Conservation (phyloP, 2,113 vertebrate species). For the Xyrauchen texanus region DNA sequence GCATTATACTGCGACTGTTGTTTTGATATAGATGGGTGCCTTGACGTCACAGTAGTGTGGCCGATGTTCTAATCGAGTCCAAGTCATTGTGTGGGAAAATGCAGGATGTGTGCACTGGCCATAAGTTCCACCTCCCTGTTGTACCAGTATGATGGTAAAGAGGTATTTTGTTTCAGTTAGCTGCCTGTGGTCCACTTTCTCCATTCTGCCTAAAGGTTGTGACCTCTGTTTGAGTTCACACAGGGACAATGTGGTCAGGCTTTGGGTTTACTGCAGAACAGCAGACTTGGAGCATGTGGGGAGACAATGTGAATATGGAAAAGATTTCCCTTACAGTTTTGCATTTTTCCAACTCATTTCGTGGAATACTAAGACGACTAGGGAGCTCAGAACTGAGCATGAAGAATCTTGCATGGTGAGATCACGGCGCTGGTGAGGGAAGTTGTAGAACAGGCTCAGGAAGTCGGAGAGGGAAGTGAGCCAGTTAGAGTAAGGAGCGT, state of each 20-base stretch:
- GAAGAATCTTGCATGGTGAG: neutral
- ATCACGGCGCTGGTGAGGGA: slow-evolving; percentile 10
- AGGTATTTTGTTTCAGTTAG: slow-evolving; percentile 46
- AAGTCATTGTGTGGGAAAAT: slow-evolving; percentile 38
- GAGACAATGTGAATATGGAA: slow-evolving; percentile 66
- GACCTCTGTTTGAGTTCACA: slow-evolving; percentile 67
- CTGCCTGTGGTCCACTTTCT: slow-evolving; percentile 46
- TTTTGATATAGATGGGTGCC: slow-evolving; percentile 39
- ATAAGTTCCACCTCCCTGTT: slow-evolving; percentile 39
- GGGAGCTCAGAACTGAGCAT: slow-evolving; percentile 14
- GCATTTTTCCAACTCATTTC: slow-evolving; percentile 67
- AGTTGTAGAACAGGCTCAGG: slow-evolving; percentile 22
- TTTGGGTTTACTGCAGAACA: slow-evolving; percentile 44
- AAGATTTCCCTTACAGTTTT: slow-evolving; percentile 58
- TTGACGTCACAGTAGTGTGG: slow-evolving; percentile 18
- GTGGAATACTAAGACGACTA: slow-evolving; percentile 57
- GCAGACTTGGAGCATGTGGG: slow-evolving; percentile 66
- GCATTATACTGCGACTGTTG: neutral
- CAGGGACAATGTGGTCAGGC: slow-evolving; percentile 62
- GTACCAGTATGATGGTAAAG: slow-evolving; percentile 41
- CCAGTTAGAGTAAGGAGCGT: slow-evolving; percentile 41
- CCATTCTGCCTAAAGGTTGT: slow-evolving; percentile 57
- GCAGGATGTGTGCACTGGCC: slow-evolving; percentile 51
- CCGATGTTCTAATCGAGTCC: slow-evolving; percentile 28
- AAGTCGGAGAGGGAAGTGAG: slow-evolving; percentile 33